Percentiles rank a stretch among this genome's conserved stretches.
phyloP scores from a whole-genome alignment of 2,113 vertebrate genomes.

The Zosterops lateralis region DNA sequence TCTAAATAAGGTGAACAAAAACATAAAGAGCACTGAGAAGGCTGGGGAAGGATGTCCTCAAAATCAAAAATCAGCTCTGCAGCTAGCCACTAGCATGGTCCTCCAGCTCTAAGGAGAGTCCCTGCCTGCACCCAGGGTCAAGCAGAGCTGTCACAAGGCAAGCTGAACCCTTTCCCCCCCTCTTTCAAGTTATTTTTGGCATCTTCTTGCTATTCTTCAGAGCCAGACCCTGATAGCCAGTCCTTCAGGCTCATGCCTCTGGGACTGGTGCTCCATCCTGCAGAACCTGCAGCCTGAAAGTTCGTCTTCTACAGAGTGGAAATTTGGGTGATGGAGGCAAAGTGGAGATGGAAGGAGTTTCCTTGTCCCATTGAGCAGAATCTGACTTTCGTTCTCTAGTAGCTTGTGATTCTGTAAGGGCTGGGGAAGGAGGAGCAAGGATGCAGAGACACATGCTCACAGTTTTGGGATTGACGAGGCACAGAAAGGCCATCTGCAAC shows the following conservation, averaged over 20 bases:
- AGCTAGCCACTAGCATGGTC: background rate
- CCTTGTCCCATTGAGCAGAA: background rate
- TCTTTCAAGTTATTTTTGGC: background rate
- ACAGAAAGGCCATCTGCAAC: background rate
- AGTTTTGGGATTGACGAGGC: background rate
- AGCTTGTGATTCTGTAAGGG: background rate
- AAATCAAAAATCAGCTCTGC: background rate
- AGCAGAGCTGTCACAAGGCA: background rate
- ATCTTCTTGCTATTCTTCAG: background rate
- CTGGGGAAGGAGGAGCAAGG: background rate
- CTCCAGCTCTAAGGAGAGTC: background rate
- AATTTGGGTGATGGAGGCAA: background rate
- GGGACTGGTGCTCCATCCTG: background rate
- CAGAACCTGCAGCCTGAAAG: background rate
- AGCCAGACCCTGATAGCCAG: background rate
- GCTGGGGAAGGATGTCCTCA: background rate
- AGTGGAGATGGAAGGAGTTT: background rate
- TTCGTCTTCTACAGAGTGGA: background rate
- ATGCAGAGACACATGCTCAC: rapidly evolving
- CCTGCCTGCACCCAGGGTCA: background rate
- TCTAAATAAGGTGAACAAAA: background rate
- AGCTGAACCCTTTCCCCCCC: background rate
- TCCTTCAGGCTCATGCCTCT: background rate
- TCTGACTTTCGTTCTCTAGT: background rate
- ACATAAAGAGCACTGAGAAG: background rate